These are phyloP conservation scores for Rhopalosiphum maidis DNA, from an alignment of 1,140 invertebrate genomes.

Conservation along the genomic window DNA sequence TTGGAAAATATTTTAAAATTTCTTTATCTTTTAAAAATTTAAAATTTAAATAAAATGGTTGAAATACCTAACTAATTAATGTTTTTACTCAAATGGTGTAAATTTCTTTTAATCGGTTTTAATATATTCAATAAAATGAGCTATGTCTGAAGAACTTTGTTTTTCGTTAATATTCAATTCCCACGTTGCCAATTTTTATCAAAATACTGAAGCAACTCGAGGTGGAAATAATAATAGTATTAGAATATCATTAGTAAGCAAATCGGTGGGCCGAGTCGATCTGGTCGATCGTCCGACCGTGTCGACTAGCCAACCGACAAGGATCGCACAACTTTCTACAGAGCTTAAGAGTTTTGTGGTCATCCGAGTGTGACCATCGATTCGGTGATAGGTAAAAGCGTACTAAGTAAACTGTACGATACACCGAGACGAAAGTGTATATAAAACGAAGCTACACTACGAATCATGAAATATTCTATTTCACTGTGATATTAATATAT, in stretches of 20 bases:
- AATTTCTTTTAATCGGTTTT: neutral
- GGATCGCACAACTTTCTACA: neutral
- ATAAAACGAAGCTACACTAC: neutral
- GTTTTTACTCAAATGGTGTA: neutral
- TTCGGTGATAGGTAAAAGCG: neutral
- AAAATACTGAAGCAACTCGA: neutral
- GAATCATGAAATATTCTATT: neutral
- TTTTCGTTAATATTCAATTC: neutral
- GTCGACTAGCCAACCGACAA: conserved; percentile 10
- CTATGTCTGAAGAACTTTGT: neutral
- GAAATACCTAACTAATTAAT: neutral
- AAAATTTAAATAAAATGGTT: neutral
- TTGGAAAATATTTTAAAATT: no score
- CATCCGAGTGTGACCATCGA: neutral
- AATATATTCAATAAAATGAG: neutral
- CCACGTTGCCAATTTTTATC: neutral
- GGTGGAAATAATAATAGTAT: neutral
- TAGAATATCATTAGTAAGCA: conserved; percentile 2
- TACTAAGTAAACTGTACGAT: neutral
- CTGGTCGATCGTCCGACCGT: neutral
- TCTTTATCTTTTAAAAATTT: no score
- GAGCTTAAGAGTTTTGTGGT: neutral
- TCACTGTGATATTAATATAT: neutral
- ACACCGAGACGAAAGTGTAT: neutral
- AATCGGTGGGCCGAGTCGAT: neutral